Conservation (phyloP, 1,140 invertebrate genomes). For the Diuraphis noxia region DNA sequence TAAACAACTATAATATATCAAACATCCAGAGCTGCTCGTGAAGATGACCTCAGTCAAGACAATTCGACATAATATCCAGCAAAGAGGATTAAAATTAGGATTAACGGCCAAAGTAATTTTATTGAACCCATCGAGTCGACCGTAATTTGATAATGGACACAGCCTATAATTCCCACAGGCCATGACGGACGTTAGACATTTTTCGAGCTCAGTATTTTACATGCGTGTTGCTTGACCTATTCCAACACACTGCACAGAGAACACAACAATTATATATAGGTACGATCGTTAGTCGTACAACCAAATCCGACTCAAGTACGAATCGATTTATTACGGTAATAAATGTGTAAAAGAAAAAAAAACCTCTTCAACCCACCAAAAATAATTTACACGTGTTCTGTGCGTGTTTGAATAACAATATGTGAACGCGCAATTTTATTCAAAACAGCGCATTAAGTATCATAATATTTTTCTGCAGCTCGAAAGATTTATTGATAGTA, state of each 20-base stretch:
- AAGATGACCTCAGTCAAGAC: neutral
- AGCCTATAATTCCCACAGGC: neutral
- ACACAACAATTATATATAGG: neutral
- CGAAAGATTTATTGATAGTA: slow-evolving; percentile 18
- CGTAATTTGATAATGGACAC: slow-evolving; percentile 9
- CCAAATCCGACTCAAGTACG: neutral
- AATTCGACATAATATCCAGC: neutral
- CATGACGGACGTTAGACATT: neutral
- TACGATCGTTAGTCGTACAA: neutral
- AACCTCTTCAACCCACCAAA: neutral
- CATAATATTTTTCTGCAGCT: neutral
- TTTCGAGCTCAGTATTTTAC: neutral
- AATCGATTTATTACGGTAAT: neutral
- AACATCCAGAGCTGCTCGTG: neutral
- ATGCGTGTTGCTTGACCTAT: neutral
- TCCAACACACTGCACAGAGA: neutral
- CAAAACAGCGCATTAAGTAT: neutral
- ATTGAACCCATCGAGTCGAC: neutral
- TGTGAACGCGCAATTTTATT: neutral
- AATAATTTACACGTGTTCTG: slow-evolving; percentile 7
- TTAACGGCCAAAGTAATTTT: slow-evolving; percentile 8
- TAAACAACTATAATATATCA: neutral
- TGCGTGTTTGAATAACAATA: neutral
- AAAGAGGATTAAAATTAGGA: slow-evolving; percentile 34
- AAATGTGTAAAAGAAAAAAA: neutral